These are phyloP conservation scores for Xestia rhomboidea DNA, from an alignment of 2,888 invertebrate genomes.

Conservation along the genomic window DNA sequence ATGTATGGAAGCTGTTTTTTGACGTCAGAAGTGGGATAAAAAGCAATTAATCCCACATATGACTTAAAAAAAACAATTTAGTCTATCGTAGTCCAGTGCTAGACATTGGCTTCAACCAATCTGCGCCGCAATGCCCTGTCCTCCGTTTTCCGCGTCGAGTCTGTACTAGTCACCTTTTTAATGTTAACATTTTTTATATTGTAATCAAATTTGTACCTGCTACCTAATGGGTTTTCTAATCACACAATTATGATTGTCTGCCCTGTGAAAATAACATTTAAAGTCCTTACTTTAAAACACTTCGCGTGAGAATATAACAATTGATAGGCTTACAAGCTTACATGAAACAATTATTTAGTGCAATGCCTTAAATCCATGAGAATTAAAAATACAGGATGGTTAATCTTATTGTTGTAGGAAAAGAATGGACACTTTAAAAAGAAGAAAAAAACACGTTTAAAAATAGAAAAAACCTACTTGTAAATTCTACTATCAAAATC, in stretches of 20 bases:
- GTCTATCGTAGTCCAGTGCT: neutral
- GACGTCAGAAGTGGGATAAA: too few species aligned
- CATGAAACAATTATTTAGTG: neutral
- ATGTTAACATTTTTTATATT: too few species aligned
- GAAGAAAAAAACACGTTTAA: too few species aligned
- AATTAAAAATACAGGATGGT: neutral
- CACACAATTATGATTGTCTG: neutral
- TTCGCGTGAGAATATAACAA: conserved; percentile 7
- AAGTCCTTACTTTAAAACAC: neutral
- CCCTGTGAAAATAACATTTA: conserved; percentile 4
- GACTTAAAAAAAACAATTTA: neutral
- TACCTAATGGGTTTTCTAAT: neutral
- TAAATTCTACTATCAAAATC: neutral
- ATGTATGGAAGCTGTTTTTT: neutral
- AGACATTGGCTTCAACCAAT: neutral
- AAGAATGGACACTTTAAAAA: conserved; percentile 1
- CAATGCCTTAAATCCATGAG: conserved; percentile 11
- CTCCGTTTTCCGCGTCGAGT: neutral
- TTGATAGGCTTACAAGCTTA: neutral
- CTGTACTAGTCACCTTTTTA: neutral
- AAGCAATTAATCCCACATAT: neutral
- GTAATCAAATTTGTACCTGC: neutral
- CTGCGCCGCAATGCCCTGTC: neutral
- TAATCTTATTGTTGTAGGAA: neutral
- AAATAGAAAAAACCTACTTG: neutral